phyloP scores from a whole-genome alignment of 2,113 vertebrate genomes.

The Oreochromis aureus region DNA sequence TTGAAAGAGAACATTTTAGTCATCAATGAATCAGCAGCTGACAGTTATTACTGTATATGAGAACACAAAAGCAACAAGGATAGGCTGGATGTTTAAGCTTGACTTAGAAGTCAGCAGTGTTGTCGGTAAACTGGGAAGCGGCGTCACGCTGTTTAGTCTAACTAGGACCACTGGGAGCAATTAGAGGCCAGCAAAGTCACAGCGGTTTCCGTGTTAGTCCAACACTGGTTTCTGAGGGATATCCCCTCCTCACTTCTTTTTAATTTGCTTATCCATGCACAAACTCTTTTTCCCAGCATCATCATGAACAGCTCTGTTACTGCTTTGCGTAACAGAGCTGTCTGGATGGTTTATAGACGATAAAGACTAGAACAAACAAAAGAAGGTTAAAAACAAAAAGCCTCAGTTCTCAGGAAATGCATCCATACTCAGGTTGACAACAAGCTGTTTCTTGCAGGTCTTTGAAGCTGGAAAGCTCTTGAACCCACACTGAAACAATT shows the following conservation, averaged over 20 bases:
- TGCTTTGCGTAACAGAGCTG: neutral
- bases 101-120: neutral
- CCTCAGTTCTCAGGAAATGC: neutral
- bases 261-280: neutral
- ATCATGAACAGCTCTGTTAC: neutral
- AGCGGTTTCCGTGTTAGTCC: neutral
- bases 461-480: neutral
- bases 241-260: neutral
- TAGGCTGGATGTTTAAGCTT: neutral
- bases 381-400: neutral
- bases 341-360: neutral
- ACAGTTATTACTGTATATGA: neutral
- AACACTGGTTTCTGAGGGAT: neutral
- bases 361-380: constrained; percentile 23
- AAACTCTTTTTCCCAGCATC: neutral
- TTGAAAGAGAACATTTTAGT: neutral
- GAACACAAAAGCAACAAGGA: neutral
- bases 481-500: neutral
- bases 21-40: neutral
- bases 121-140: neutral
- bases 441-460: neutral
- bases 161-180: constrained; percentile 31
- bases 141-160: constrained; percentile 28
- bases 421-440: neutral
- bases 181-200: constrained; percentile 13